A percentile compares a stretch with the other conserved stretches of the same genome.
Conservation (phyloP, 2,888 invertebrate species). For the Pyrrhia umbra region DNA sequence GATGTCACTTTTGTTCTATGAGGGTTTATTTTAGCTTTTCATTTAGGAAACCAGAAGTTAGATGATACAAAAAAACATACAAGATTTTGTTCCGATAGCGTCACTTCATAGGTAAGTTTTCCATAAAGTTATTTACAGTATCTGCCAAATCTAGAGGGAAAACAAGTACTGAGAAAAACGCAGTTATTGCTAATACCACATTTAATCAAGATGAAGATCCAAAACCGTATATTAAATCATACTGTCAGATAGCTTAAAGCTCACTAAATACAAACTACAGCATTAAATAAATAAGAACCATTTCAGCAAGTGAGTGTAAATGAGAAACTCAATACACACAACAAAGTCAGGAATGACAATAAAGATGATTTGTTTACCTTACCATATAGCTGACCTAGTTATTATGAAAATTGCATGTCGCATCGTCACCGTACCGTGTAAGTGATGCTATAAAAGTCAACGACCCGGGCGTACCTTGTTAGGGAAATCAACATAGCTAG, state of each 20-base stretch:
- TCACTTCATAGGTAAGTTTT: too few species aligned
- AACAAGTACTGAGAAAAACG: too few species aligned
- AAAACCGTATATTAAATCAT: too few species aligned
- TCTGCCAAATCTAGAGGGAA: too few species aligned
- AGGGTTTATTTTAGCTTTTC: not conserved
- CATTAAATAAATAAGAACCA: not conserved
- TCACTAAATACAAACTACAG: not conserved
- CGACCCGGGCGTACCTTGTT: constrained; percentile 72
- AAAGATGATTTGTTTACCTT: constrained; percentile 34
- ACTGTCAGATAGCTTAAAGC: not conserved
- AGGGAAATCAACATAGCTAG: constrained; percentile 70
- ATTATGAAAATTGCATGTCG: constrained; percentile 40
- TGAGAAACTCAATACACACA: constrained; percentile 29
- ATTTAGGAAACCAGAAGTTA: too few species aligned
- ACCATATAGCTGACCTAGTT: constrained; percentile 41
- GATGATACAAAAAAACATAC: too few species aligned
- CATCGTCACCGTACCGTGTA: constrained; percentile 62
- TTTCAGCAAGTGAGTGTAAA: not conserved
- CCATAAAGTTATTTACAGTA: too few species aligned
- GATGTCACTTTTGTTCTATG: not conserved
- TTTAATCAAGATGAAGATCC: too few species aligned
- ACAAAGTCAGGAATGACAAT: constrained; percentile 10
- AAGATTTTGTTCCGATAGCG: too few species aligned
- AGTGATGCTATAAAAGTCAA: constrained; percentile 67
- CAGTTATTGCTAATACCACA: too few species aligned